These are phyloP conservation scores for Atlantisia rogersi DNA, from an alignment of 2,113 vertebrate genomes.

Conservation along the genomic window DNA sequence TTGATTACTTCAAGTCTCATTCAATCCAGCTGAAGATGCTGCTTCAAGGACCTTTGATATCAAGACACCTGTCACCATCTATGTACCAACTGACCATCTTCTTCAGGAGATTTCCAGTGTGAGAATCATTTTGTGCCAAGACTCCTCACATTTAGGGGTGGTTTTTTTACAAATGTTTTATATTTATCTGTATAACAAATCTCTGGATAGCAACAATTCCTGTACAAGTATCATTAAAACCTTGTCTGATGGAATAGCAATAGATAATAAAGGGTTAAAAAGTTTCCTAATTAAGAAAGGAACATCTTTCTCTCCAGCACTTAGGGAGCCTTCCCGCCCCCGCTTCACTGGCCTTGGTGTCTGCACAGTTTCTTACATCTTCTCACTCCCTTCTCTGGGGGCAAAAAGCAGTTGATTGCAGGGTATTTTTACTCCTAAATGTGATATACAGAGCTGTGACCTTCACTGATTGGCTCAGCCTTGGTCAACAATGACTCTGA, in stretches of 20 bases:
- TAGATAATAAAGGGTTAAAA: neutral
- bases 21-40: neutral
- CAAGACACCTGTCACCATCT: fast-evolving
- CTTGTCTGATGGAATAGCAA: neutral
- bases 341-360: no score
- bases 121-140: neutral
- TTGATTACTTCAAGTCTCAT: neutral
- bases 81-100: neutral
- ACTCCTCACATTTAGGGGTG: fast-evolving
- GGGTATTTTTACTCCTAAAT: no score
- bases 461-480: no score
- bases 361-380: no score
- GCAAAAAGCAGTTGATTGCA: no score
- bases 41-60: neutral
- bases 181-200: neutral
- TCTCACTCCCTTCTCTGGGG: no score
- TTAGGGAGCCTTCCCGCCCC: no score
- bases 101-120: neutral
- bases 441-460: no score
- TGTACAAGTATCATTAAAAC: neutral
- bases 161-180: neutral
- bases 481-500: no score
- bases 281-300: neutral
- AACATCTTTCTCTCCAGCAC: no score
- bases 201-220: neutral